Evolutionary conservation across 2,113 vertebrate species (phyloP).

Genomic region (Rhinopomastus cyanomelas): DNA sequence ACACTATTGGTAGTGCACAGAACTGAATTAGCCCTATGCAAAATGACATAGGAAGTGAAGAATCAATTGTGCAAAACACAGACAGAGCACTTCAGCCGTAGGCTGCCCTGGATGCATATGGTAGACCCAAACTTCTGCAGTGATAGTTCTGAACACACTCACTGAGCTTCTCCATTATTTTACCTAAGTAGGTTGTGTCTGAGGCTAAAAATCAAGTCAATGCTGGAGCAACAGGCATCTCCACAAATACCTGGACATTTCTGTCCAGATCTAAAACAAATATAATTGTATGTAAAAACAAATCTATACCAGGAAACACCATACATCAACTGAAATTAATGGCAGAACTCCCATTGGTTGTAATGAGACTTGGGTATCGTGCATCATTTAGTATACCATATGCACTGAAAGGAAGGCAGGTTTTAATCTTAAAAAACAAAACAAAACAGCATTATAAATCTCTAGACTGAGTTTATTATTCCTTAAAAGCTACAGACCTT

Average conservation of each 20-base stretch:
- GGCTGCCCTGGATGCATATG: fast-evolving
- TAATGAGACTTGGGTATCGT: not conserved
- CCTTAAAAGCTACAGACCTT: not conserved
- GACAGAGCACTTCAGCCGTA: not conserved
- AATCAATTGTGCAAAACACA: not conserved
- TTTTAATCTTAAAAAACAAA: not conserved
- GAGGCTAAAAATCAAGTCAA: not conserved
- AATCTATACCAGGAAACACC: not conserved
- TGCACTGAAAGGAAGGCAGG: not conserved
- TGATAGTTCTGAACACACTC: not conserved
- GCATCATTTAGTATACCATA: not conserved
- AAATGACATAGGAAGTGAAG: not conserved
- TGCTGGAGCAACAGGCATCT: not conserved
- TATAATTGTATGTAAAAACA: not conserved
- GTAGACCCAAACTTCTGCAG: not conserved
- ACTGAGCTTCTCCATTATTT: not conserved
- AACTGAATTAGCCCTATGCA: not conserved
- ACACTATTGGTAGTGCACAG: not conserved
- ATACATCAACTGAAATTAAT: not conserved
- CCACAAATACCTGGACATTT: not conserved
- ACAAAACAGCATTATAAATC: conserved; percentile 39
- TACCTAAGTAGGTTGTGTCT: not conserved
- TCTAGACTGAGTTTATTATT: not conserved
- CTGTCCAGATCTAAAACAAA: not conserved
- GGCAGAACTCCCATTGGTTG: not conserved